phyloP scores from a whole-genome alignment of 2,888 invertebrate genomes.

The Hemistola chrysoprasaria region DNA sequence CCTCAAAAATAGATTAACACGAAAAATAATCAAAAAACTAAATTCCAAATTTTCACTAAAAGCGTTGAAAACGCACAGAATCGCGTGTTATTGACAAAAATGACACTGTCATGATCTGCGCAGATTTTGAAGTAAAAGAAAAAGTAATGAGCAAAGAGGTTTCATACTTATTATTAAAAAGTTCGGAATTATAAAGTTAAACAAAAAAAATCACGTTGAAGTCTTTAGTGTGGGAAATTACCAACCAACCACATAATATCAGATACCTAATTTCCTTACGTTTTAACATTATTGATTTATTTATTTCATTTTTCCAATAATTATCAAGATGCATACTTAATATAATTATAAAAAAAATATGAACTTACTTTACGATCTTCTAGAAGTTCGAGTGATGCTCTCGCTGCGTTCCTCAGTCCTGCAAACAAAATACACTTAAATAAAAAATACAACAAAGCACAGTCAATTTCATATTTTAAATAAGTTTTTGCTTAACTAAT shows the following conservation, averaged over 20 bases:
- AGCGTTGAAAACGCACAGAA: constrained; percentile 59
- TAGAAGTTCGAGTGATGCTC: too few species aligned
- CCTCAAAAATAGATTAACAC: constrained; percentile 75
- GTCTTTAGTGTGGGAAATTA: constrained; percentile 16
- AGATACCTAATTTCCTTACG: too few species aligned
- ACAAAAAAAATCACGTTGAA: constrained; percentile 21
- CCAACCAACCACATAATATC: too few species aligned
- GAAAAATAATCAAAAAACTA: constrained; percentile 75
- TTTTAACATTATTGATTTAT: too few species aligned
- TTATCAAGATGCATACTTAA: too few species aligned
- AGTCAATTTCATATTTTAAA: constrained; percentile 55
- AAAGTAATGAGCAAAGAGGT: constrained; percentile 16
- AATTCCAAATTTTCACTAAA: constrained; percentile 71
- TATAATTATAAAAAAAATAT: constrained; percentile 23
- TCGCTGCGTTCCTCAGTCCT: too few species aligned
- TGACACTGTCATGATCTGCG: constrained; percentile 32
- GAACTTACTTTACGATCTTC: constrained; percentile 39
- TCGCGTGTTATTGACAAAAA: constrained; percentile 39
- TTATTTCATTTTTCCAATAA: too few species aligned
- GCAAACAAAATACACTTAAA: constrained; percentile 41
- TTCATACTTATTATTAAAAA: constrained; percentile 16
- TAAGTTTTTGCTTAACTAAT: constrained; percentile 61
- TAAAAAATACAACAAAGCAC: constrained; percentile 39
- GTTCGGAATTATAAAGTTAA: constrained; percentile 1
- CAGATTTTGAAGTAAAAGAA: constrained; percentile 26